These are phyloP conservation scores for Mythimna vitellina DNA, from an alignment of 2,888 invertebrate species.

Conservation along the genomic window DNA sequence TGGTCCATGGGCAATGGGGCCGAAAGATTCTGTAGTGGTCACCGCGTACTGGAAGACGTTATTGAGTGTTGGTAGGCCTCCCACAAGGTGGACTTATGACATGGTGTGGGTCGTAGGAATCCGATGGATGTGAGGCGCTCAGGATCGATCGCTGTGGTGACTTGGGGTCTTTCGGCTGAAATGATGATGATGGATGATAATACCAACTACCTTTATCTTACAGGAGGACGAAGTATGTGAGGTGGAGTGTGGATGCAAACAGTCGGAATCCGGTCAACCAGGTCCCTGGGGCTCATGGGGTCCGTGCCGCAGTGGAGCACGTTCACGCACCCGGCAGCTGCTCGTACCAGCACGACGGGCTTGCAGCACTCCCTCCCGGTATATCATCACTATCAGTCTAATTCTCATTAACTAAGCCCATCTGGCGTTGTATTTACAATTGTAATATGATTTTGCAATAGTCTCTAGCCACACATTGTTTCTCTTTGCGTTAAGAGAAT, in stretches of 20 bases:
- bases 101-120: no score
- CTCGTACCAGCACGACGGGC: slow-evolving; percentile 76
- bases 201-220: not conserved
- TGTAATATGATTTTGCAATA: not conserved
- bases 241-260: slow-evolving; percentile 82
- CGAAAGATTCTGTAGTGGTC: no score
- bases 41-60: no score
- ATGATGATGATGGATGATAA: not conserved
- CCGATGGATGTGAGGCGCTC: no score
- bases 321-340: slow-evolving; percentile 83
- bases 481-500: no score
- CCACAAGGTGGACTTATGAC: no score
- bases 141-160: no score
- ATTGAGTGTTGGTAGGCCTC: no score
- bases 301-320: slow-evolving; percentile 83
- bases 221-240: slow-evolving; percentile 84
- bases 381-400: not conserved
- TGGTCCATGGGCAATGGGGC: no score
- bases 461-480: no score
- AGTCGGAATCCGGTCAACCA: slow-evolving; percentile 74
- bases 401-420: not conserved
- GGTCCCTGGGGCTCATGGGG: slow-evolving; percentile 87
- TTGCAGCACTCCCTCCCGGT: slow-evolving; percentile 83
- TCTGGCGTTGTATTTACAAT: not conserved
- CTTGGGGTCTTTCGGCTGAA: no score